Conservation (phyloP, 2,113 vertebrate species). For the Cephalopterus ornatus region DNA sequence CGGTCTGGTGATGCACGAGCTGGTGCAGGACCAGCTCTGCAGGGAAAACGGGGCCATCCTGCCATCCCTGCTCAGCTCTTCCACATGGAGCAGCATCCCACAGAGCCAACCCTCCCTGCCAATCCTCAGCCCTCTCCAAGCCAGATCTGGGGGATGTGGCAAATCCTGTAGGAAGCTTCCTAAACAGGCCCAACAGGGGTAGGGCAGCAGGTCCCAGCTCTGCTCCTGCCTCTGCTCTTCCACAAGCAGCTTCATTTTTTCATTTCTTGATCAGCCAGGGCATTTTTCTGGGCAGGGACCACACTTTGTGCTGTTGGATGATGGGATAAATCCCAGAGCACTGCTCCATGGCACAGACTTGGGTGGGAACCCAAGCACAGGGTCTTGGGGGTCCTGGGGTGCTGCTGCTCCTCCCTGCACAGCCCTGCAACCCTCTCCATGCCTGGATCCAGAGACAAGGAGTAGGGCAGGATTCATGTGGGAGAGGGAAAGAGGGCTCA, state of each 20-base stretch:
- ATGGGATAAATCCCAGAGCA: neutral
- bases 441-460: rapidly evolving
- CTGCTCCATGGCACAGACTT: neutral
- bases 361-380: rapidly evolving
- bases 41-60: neutral
- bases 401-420: neutral
- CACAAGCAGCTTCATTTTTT: neutral
- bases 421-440: neutral
- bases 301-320: neutral
- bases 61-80: neutral
- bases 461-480: neutral
- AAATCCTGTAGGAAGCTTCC: neutral
- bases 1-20: rapidly evolving
- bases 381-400: neutral
- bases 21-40: neutral
- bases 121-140: rapidly evolving
- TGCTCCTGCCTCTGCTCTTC: neutral
- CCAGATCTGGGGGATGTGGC: neutral
- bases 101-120: neutral
- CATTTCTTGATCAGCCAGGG: neutral
- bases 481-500: neutral
- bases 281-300: neutral
- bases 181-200: rapidly evolving
- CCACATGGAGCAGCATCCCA: rapidly evolving
- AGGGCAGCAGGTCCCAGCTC: neutral